Percentiles rank a stretch among this genome's conserved stretches.
These are phyloP conservation scores for Aurelia sp. DNA, from an alignment of 30 jellyfish, hydroid and myxozoan genomes.

Conservation along the genomic window DNA sequence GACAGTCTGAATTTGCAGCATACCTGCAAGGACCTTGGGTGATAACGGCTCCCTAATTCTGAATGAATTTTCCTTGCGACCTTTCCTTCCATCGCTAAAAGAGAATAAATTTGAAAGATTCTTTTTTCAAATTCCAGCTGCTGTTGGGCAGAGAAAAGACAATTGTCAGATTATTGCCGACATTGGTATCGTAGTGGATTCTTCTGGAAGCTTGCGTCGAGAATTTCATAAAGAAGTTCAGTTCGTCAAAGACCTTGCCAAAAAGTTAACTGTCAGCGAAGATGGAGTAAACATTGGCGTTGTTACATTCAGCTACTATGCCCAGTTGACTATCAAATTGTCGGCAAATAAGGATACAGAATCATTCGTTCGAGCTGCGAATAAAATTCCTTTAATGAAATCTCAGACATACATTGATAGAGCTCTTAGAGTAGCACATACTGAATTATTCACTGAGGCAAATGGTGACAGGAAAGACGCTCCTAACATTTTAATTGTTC, in stretches of 20 bases:
- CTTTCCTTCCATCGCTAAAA: too few species aligned
- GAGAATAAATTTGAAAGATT: too few species aligned
- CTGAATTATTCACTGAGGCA: slow-evolving; percentile 47
- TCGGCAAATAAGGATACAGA: slow-evolving; percentile 49
- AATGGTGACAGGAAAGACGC: slow-evolving; percentile 76
- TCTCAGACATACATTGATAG: slow-evolving; percentile 75
- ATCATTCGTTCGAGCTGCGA: slow-evolving; percentile 35
- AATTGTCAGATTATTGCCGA: slow-evolving; percentile 64
- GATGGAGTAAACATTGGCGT: slow-evolving; percentile 83
- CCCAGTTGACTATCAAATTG: slow-evolving; percentile 64
- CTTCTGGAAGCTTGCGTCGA: slow-evolving; percentile 71
- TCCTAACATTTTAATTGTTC: slow-evolving; percentile 62
- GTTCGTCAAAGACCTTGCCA: slow-evolving; percentile 53
- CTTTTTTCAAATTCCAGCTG: not conserved
- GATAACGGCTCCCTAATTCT: too few species aligned
- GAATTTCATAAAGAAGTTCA: slow-evolving; percentile 58
- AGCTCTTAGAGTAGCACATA: slow-evolving; percentile 40
- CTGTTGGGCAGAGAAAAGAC: slow-evolving; percentile 1
- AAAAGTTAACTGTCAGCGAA: slow-evolving; percentile 29
- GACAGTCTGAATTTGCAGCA: too few species aligned
- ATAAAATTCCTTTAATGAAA: slow-evolving; percentile 41
- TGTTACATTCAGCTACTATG: slow-evolving; percentile 73
- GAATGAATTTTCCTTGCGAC: too few species aligned
- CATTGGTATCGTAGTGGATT: slow-evolving; percentile 75
- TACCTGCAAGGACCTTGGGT: too few species aligned